Base-by-base conservation (phyloP, 2,888 invertebrate genomes). In the Drosophila ezoana region DNA sequence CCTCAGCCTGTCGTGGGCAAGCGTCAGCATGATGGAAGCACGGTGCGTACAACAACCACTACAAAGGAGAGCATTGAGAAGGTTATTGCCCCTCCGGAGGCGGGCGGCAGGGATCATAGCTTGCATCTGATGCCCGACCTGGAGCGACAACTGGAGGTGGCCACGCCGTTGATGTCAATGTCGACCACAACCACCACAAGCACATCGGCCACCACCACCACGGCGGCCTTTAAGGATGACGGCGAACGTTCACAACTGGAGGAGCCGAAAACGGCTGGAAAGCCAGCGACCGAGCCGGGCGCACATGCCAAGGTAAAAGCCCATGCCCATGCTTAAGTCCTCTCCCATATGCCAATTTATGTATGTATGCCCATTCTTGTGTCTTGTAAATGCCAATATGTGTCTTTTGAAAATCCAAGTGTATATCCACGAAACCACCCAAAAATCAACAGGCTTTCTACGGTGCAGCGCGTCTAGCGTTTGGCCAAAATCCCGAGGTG, bases 381-480 rank as follows among this genome's bases (percentile, higher is more conserved):
- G 66, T 67, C 76, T 66, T 87, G 81, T 83, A 82, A 81, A 79
- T 40, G 64, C 70, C 75, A 60, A 62, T 70, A 68, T 83, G 61
- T 83, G 63, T 89, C 69, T 83, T 73, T 87, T 80, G 59, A 72
- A 89, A 81, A 76, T 72, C 87, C 64, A 84, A 89, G 89, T 87
- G 84, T 89, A 87, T 89, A 77, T 84, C 84, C 81, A 79, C 89
- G 73, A 81, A 76, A 79, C 75, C 88, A 75, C 81, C 90, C 59
- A 89, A 90, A 78, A 78, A 79, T 59, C 83, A 86, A 72, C 86
- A 94, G 94, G 93, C 94, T 51, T 94, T 94, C 91, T 94, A 94
- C 78, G 94, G 94, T 54, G 94, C 94, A 4, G 94, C 94, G 32
- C 93, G 94, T 20, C 92, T 94, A 61, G 92, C 92, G 11, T 92